Evolutionary conservation across 1,140 invertebrate genomes (phyloP), one percentile per base, ranked within the genome.

Genomic region (Drosophila burlai): DNA sequence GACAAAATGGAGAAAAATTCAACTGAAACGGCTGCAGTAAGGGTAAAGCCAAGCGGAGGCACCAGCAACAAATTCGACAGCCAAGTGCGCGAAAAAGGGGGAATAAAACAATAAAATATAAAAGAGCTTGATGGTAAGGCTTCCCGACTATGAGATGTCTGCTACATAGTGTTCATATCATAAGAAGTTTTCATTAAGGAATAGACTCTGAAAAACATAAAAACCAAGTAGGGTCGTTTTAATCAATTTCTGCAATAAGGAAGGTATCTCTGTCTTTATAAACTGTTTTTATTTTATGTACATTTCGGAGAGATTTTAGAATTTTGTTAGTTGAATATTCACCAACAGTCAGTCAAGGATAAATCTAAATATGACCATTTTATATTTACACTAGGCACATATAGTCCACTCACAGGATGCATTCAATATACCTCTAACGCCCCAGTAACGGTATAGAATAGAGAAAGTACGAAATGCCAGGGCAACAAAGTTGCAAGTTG

Each of bases 401-500:
- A 13, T 36, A 13, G 11, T 13, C 13, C 29, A 26, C 2, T 26
- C 11, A 29, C 26, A 10, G 8, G n/a, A 24, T 9, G 21, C 9
- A 40, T 57, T 26, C 63, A 36, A 18, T 4, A 63, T 45, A 62
- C 62, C 63, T 58, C 11, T 15, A 7, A 40, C 5, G 38, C 24
- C 1, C 26, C 21, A 73, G 26, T 29, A 63, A 40, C 2, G 13
- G 18, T 36, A 36, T 54, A 15, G 59, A 68, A 50, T 50, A 42
- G 47, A 67, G 46, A 66, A 76, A 76, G 42, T 21, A 77, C 73
- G 38, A 77, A 76, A 77, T 69, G 57, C 50, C 57, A 69, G 66
- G 45, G 65, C 75, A 72, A 66, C 79, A 82, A 86, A 87, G 76
- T 87, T 87, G 73, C 80, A 79, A 78, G 75, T 79, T 65, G 73